A percentile compares a stretch with the other conserved stretches of the same genome.
Conservation (phyloP, 35 echinoderm and acorn worm species). For the Amphiura filiformis region DNA sequence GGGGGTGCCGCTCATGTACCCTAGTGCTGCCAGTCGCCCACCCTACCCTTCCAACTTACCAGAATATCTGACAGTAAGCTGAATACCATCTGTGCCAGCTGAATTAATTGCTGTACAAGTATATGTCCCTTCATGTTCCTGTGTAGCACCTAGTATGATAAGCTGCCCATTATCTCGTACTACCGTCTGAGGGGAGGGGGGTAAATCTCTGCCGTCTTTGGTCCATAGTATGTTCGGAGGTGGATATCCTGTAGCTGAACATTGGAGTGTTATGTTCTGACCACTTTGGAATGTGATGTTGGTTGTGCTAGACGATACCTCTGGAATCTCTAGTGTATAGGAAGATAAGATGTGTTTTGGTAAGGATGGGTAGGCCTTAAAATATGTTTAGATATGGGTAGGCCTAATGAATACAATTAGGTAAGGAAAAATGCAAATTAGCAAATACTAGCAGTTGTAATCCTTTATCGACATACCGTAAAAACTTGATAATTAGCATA, state of each 20-base stretch:
- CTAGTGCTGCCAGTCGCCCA: no score
- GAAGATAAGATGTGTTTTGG: no score
- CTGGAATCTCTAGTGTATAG: neutral
- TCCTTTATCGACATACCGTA: no score
- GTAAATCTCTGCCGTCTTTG: conserved; percentile 67
- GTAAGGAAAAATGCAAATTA: no score
- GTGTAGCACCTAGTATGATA: conserved; percentile 33
- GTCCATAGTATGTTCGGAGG: conserved; percentile 57
- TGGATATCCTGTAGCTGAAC: conserved; percentile 68
- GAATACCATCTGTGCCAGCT: conserved; percentile 39
- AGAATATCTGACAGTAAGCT: conserved; percentile 16
- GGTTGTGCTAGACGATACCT: neutral
- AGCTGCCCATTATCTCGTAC: conserved; percentile 22
- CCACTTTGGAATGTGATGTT: conserved; percentile 73
- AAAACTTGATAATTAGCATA: no score
- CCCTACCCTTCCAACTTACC: no score
- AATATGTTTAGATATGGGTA: no score
- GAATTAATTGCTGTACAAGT: conserved; percentile 59
- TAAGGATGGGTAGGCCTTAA: no score
- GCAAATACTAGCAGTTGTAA: no score
- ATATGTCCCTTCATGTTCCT: conserved; percentile 34
- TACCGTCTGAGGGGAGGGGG: conserved; percentile 33
- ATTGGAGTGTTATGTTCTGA: conserved; percentile 68
- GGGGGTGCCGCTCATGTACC: no score
- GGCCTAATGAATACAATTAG: no score